Conservation (phyloP, 2,888 invertebrate species). For the Himalopsyche tibetana region DNA sequence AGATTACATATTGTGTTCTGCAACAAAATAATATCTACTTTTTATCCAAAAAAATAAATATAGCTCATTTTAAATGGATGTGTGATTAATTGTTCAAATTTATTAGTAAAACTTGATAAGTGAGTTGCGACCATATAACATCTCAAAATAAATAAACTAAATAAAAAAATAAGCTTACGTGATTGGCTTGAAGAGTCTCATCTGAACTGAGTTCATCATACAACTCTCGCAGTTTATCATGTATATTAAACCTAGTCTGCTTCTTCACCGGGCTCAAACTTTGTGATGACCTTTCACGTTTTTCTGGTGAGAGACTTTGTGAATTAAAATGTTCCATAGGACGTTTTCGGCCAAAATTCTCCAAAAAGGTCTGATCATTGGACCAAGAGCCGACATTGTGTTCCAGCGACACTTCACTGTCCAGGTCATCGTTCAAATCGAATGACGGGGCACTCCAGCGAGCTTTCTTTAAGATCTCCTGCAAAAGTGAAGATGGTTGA, state of each 20-base stretch:
- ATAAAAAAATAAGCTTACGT: constrained; percentile 70
- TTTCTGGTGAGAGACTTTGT: constrained; percentile 61
- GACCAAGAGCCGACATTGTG: constrained; percentile 56
- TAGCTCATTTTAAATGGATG: neutral
- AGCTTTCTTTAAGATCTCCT: constrained; percentile 65
- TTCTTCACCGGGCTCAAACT: constrained; percentile 64
- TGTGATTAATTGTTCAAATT: neutral
- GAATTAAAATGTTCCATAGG: constrained; percentile 57
- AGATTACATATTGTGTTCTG: too few species aligned
- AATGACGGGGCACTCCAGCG: constrained; percentile 61
- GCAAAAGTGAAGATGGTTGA: constrained; percentile 1
- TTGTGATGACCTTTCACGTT: constrained; percentile 60
- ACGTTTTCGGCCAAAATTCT: constrained; percentile 58
- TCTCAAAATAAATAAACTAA: neutral
- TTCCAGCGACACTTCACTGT: constrained; percentile 61
- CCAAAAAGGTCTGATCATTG: constrained; percentile 55
- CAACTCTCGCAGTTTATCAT: constrained; percentile 75
- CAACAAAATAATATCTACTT: too few species aligned
- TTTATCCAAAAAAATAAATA: constrained; percentile 17
- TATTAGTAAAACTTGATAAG: neutral
- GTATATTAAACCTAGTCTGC: constrained; percentile 63
- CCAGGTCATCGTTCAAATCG: constrained; percentile 61
- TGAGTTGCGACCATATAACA: neutral
- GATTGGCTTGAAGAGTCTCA: constrained; percentile 73
- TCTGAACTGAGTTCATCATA: constrained; percentile 75